Conservation (phyloP, 2,888 invertebrate species). For the Amblyjoppa fuscipennis region DNA sequence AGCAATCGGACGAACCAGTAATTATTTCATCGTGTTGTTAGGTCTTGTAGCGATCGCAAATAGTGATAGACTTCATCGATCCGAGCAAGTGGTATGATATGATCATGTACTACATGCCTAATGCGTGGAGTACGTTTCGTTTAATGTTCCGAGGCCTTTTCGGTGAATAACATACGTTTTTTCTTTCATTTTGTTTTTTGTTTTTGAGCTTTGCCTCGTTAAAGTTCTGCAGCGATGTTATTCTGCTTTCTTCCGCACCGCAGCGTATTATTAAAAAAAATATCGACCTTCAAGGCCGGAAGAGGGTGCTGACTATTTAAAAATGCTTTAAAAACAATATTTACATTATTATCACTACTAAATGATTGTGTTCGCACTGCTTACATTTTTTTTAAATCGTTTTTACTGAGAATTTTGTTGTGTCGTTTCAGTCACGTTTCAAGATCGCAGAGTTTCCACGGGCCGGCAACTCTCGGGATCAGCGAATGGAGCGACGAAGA, state of each 20-base stretch:
- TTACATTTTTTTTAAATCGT: background rate
- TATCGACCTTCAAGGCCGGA: background rate
- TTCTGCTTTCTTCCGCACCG: conserved; percentile 42
- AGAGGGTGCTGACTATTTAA: conserved; percentile 1
- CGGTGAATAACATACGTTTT: conserved; percentile 31
- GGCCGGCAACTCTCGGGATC: conserved; percentile 85
- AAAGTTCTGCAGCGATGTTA: conserved; percentile 26
- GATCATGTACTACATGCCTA: conserved; percentile 68
- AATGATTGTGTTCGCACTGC: conserved; percentile 47
- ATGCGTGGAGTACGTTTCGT: conserved; percentile 42
- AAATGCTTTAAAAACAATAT: conserved; percentile 37
- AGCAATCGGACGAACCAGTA: conserved; percentile 59
- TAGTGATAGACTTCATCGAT: conserved; percentile 77
- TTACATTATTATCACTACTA: background rate
- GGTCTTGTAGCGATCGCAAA: conserved; percentile 81
- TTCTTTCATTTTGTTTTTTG: conserved; percentile 24
- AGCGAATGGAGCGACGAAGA: conserved; percentile 82
- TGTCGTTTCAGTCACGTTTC: conserved; percentile 86
- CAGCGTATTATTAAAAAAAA: background rate
- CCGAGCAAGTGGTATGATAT: conserved; percentile 77
- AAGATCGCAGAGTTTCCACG: conserved; percentile 89
- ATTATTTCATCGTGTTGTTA: conserved; percentile 78
- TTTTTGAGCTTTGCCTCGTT: conserved; percentile 33
- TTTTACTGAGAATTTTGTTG: background rate
- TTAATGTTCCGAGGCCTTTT: conserved; percentile 67